Conservation (phyloP, 2,888 invertebrate genomes). For the Eristalinus aeneus region DNA sequence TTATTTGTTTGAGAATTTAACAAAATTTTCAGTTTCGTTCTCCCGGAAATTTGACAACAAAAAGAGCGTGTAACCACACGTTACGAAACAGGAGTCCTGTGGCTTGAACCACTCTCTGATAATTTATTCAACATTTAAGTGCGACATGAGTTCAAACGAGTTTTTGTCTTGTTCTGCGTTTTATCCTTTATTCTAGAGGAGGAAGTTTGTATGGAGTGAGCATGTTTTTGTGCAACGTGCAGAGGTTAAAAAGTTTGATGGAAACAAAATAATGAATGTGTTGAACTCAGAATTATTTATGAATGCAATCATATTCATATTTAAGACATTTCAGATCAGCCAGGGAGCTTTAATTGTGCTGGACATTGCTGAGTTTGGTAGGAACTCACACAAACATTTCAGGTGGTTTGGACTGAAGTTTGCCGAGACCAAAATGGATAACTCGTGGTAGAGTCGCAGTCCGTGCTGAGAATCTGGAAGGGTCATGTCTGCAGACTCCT, state of each 20-base stretch:
- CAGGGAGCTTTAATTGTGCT: too few relatives aligned
- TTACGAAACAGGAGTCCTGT: background rate
- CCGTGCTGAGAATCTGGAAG: too few relatives aligned
- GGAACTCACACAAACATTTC: too few relatives aligned
- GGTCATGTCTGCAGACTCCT: too few relatives aligned
- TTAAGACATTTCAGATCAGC: too few relatives aligned
- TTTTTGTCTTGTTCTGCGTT: background rate
- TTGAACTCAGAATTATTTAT: too few relatives aligned
- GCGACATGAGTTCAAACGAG: too few relatives aligned
- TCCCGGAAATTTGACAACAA: background rate
- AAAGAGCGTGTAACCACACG: background rate
- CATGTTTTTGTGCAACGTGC: background rate
- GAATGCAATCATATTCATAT: too few relatives aligned
- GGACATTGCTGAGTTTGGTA: too few relatives aligned
- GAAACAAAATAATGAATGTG: background rate
- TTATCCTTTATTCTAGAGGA: background rate
- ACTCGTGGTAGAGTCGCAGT: too few relatives aligned
- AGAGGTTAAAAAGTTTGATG: background rate
- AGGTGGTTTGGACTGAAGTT: too few relatives aligned
- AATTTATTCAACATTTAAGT: background rate
- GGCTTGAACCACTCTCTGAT: background rate
- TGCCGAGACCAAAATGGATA: too few relatives aligned
- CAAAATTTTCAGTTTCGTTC: background rate
- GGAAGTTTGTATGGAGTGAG: background rate
- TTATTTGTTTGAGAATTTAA: background rate